Conservation (phyloP, 1,140 invertebrate genomes). For the Brachionus calyciflorus region DNA sequence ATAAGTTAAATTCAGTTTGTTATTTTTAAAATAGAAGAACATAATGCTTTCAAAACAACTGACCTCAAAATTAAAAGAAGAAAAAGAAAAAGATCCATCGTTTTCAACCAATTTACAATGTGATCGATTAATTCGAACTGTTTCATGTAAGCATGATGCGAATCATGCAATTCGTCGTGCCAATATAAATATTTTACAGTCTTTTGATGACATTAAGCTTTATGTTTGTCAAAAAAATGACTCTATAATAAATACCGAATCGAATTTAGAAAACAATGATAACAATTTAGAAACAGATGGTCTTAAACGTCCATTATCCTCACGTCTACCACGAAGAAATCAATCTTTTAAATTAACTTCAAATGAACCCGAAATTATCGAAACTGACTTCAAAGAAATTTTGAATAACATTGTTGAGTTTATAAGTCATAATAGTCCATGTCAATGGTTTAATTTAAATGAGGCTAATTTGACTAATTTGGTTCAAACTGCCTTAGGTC, state of each 20-base stretch:
- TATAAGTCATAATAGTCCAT: background rate
- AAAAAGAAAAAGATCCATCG: slow-evolving; percentile 44
- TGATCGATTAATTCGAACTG: slow-evolving; percentile 23
- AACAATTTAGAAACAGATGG: no score
- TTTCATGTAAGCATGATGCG: slow-evolving; percentile 36
- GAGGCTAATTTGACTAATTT: background rate
- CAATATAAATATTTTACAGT: slow-evolving; percentile 33
- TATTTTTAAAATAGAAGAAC: background rate
- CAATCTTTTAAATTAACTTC: slow-evolving; percentile 1
- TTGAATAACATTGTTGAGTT: slow-evolving; percentile 15
- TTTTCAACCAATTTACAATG: slow-evolving; percentile 22
- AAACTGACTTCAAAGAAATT: slow-evolving; percentile 25
- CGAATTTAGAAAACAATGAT: background rate
- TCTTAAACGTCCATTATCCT: background rate
- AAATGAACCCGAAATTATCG: background rate
- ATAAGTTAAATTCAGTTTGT: no score
- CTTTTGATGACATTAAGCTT: slow-evolving; percentile 18
- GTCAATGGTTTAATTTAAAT: background rate
- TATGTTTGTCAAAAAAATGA: slow-evolving; percentile 8
- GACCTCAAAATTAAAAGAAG: slow-evolving; percentile 35
- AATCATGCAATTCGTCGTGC: slow-evolving; percentile 7
- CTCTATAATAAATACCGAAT: background rate
- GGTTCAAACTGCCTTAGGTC: background rate
- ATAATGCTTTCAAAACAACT: slow-evolving; percentile 42
- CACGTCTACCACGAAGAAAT: background rate